Evolutionary conservation across 2,888 invertebrate species (phyloP), one percentile per base, ranked within the genome.

Genomic region (Acleris laterana): DNA sequence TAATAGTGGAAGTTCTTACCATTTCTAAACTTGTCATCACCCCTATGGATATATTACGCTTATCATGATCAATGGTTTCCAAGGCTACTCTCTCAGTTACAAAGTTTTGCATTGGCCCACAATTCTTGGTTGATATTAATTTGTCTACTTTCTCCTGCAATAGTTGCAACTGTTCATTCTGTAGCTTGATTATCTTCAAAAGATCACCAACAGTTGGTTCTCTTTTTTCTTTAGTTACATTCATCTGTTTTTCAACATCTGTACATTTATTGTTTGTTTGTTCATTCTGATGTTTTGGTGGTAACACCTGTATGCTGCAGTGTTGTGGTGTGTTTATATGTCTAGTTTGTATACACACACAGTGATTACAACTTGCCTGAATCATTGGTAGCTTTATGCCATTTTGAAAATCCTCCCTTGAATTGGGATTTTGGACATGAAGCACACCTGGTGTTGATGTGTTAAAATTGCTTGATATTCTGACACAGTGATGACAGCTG

Each of bases 11-110:
- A 28, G 92, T 93, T 53, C 87, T 77, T 0, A 93, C 88, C 77
- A 95, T 94, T 86, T 96, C 95, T 82, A 95, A 95, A 81, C 95
- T 95, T 1, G 95, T 95, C 94, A 95, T 96, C 2, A 96, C 94
- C 65, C 95, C 95, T 62, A 96, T 95, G 0, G 96, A 95, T 75
- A 95, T 94, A 84, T 94, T 95, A 74, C 86, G 93, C 65, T 82
- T 83, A 69, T 83, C 87, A 68, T 82, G 83, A 81, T 86, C 83
- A 81, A 74, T 81, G 74, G 81, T 75, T 80, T 84, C 77, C 71
- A 90, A 70, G 53, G 85, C 77, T 5, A 87, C 81, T 69, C 87
- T 85, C 68, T 88, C 85, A 2, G 82, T 78, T 17, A 82, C 77
- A 71, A 76, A 83, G 55, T 83, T 85, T 68, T 85, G 79, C 16